Base-by-base conservation (phyloP, 1,140 invertebrate genomes). In the Aphelenchoides fujianensis region DNA sequence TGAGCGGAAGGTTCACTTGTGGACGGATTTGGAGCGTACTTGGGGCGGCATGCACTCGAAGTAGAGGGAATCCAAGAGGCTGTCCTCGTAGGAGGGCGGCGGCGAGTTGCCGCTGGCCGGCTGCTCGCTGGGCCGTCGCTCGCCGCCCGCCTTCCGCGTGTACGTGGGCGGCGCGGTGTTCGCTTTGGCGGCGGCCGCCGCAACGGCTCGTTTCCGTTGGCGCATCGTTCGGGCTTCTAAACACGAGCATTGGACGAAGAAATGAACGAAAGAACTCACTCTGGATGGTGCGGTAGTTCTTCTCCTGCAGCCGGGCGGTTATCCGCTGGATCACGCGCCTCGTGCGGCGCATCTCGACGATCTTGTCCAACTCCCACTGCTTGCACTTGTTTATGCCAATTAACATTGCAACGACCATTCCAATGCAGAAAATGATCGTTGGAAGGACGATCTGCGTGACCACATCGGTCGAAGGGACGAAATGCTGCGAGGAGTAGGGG, bases 361-460 rank as follows among this genome's bases (percentile, higher is more conserved):
- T 77, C 59, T 81, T 84, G 62, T 84, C 81, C 62, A 83, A 64
- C 54, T 83, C 82, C 81, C 81, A 83, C 66, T 83, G 79, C 66
- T 84, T 83, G 70, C 81, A 80, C 54, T 83, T 80, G 69, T 80
- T 79, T 34, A 80, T 80, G 2, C 79, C 79, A 55, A 80, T 66
- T 2, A 82, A 61, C 80, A 82, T 82, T 1, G 82, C 80, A 31
- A 84, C 76, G 9, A 82, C 82, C 77, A 82, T 78, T 57, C 79
- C 74, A 57, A 82, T 78, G 37, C 82, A 82, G 54, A 82, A 82
- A 30, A 79, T 64, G 19, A 82, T 82, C 35, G 80, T 82, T 2
- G 80, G 80, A 5, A 82, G 52, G 12, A 82, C 79, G 31, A 82
- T 82, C 7, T 74, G 70, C 16, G 80, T 82, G 34, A 84, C 77